phyloP scores from a whole-genome alignment of 35 echinoderm and acorn worm genomes.

The Apostichopus japonicus region DNA sequence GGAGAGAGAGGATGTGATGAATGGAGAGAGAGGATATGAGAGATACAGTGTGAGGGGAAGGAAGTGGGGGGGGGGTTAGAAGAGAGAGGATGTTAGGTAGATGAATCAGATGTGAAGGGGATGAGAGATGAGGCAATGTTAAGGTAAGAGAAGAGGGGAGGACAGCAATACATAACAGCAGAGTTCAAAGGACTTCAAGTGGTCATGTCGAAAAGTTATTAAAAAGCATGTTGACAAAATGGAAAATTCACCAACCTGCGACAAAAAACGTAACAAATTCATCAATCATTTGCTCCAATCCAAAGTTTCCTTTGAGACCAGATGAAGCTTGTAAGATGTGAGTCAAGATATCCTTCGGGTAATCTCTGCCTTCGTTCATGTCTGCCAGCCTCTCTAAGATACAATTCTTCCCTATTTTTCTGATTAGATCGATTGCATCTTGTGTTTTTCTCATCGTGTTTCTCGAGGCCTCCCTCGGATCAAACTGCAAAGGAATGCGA shows the following conservation, averaged over 20 bases:
- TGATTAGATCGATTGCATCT: conserved; percentile 51
- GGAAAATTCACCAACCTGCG: conserved; percentile 54
- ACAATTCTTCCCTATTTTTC: conserved; percentile 64
- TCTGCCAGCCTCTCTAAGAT: conserved; percentile 66
- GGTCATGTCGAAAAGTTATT: too few species aligned
- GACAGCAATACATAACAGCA: too few species aligned
- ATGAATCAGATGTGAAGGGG: too few species aligned
- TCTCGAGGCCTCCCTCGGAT: background rate
- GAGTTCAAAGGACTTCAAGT: too few species aligned
- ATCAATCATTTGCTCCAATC: conserved; percentile 78
- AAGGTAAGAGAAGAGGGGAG: too few species aligned
- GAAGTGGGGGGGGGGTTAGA: too few species aligned
- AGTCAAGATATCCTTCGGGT: conserved; percentile 70
- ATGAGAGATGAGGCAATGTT: too few species aligned
- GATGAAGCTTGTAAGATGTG: conserved; percentile 63
- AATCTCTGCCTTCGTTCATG: conserved; percentile 47
- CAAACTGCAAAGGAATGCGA: background rate
- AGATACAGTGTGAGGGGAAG: too few species aligned
- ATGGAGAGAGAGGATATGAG: too few species aligned
- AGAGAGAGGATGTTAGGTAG: too few species aligned
- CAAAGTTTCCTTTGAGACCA: conserved; percentile 54
- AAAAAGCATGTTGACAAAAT: too few species aligned
- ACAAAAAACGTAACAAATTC: conserved; percentile 76
- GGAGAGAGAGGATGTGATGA: too few species aligned
- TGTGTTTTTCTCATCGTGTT: background rate